phyloP scores from a whole-genome alignment of 2,888 invertebrate species.

The Apodemia mormo region DNA sequence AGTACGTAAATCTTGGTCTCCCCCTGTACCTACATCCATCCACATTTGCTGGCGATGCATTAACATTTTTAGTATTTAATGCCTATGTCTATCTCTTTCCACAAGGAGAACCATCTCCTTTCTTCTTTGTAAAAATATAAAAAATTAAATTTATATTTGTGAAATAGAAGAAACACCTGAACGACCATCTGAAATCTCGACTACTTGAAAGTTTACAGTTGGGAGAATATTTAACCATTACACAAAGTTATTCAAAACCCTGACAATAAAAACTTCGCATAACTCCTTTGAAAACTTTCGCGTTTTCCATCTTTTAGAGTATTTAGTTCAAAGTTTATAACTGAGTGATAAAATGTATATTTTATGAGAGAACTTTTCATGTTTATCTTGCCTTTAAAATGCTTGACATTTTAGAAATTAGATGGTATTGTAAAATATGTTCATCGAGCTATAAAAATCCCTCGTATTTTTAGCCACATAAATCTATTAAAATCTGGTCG shows the following conservation, averaged over 20 bases:
- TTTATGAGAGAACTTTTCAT: constrained; percentile 7
- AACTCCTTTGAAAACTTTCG: constrained; percentile 14
- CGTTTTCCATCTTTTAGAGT: constrained; percentile 17
- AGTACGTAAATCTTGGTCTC: no score
- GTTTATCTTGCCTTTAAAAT: constrained; percentile 4
- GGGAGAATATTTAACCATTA: constrained; percentile 18
- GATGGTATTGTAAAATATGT: background rate
- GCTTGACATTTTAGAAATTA: background rate
- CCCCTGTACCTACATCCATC: no score
- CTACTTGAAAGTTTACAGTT: constrained; percentile 17
- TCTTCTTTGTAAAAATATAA: no score
- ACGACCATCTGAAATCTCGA: background rate
- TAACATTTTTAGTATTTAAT: no score
- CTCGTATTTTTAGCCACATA: background rate
- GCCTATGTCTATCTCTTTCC: no score
- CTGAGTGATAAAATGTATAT: constrained; percentile 16
- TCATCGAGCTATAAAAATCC: background rate
- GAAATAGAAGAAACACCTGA: constrained; percentile 8
- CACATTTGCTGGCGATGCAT: no score
- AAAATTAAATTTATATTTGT: background rate
- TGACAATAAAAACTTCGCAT: constrained; percentile 19
- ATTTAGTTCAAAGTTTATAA: constrained; percentile 16
- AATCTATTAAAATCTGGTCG: no score
- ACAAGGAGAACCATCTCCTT: no score
- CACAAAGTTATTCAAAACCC: constrained; percentile 18